Percentiles rank a stretch among this genome's conserved stretches.
phyloP scores from a whole-genome alignment of 2,797 vertebrate species.

The Pagetopsis macropterus region DNA sequence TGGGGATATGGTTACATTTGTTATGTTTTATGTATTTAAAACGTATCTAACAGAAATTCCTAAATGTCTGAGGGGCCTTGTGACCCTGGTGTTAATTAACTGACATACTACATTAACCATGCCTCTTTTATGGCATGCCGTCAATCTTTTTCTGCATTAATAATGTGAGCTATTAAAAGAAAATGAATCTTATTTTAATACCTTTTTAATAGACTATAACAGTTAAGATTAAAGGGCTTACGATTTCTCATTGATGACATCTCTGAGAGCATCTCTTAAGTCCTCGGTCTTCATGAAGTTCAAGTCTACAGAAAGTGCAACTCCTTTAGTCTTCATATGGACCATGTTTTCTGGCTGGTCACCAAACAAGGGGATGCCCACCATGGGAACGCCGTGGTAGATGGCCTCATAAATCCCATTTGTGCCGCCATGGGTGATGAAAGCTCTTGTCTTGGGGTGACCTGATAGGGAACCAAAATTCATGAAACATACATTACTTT shows the following conservation, averaged over 20 bases:
- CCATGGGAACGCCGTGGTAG: constrained; percentile 91
- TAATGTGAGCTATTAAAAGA: too few relatives aligned
- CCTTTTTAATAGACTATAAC: too few relatives aligned
- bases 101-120: too few relatives aligned
- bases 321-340: constrained; percentile 87
- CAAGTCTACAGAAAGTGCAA: constrained; percentile 71
- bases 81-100: neutral
- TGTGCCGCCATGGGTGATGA: constrained; percentile 85
- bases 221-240: constrained; percentile 45
- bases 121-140: neutral
- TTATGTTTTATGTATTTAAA: neutral
- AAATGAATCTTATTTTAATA: too few relatives aligned
- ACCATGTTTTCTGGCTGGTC: constrained; percentile 90
- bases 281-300: constrained; percentile 73
- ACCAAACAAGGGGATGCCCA: constrained; percentile 90
- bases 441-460: constrained; percentile 90
- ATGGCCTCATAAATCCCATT: constrained; percentile 95
- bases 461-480: constrained; percentile 74
- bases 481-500: constrained; percentile 3
- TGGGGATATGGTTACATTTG: too few relatives aligned
- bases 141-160: neutral
- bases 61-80: neutral
- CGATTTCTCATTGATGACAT: constrained; percentile 74
- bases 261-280: constrained; percentile 83
- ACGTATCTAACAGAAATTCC: neutral